A percentile compares a stretch with the other conserved stretches of the same genome.
phyloP scores from a whole-genome alignment of 2,113 vertebrate species.

The Ptilorrhoa leucosticta region DNA sequence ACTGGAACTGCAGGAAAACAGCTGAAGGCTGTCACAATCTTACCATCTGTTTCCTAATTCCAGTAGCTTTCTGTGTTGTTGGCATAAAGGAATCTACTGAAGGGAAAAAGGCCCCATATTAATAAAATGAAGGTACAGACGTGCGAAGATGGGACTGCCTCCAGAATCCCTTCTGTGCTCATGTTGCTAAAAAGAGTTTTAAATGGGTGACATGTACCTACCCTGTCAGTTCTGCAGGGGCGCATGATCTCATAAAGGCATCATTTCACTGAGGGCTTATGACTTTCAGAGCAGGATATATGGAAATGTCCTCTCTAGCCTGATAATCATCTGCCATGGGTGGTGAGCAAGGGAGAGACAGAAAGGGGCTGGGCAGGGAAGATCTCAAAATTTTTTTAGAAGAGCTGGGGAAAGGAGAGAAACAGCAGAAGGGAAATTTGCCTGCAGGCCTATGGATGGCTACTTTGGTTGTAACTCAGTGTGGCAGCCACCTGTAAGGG shows the following conservation, averaged over 20 bases:
- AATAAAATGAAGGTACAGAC: neutral
- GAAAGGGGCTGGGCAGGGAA: neutral
- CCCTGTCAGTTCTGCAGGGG: neutral
- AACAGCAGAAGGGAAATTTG: neutral
- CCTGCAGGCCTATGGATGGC: neutral
- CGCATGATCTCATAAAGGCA: neutral
- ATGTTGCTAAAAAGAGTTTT: neutral
- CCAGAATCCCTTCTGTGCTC: neutral
- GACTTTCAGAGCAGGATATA: accelerated
- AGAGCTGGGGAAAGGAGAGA: neutral
- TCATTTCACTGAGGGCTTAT: neutral
- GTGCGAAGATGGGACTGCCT: neutral
- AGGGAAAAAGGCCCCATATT: neutral
- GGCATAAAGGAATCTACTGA: neutral
- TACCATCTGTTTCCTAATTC: neutral
- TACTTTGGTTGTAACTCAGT: accelerated
- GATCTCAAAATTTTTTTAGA: neutral
- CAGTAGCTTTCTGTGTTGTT: neutral
- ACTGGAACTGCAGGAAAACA: neutral
- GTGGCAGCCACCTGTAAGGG: neutral
- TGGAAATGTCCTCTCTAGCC: neutral
- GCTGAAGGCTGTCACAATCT: neutral
- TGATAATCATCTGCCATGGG: neutral
- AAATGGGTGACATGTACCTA: neutral
- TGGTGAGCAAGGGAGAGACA: neutral